These are phyloP conservation scores for Acanthurus tractus DNA, from an alignment of 2,797 vertebrate species.

Conservation along the genomic window DNA sequence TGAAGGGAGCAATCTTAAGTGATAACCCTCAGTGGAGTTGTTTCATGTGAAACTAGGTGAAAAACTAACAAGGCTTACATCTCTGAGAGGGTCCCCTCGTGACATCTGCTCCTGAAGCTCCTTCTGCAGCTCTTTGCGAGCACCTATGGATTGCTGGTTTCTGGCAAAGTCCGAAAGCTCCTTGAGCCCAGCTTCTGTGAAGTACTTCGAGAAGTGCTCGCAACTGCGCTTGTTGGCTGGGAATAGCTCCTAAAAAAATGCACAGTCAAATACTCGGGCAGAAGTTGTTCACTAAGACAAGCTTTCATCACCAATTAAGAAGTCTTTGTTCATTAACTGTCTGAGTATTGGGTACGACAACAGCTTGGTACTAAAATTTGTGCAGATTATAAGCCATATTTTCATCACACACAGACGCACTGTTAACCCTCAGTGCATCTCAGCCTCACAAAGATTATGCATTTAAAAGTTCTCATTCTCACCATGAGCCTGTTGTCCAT, in stretches of 20 bases:
- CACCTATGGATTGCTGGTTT: slow-evolving; percentile 93
- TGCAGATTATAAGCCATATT: not conserved
- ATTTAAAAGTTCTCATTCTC: slow-evolving; percentile 43
- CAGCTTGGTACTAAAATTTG: slow-evolving; percentile 1
- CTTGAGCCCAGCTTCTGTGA: slow-evolving; percentile 92
- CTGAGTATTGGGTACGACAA: not conserved
- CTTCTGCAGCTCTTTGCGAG: slow-evolving; percentile 93
- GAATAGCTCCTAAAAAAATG: slow-evolving; percentile 90
- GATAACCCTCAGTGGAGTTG: not conserved
- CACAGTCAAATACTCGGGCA: slow-evolving; percentile 36
- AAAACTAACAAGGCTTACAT: slow-evolving; percentile 80
- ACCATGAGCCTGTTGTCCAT: slow-evolving; percentile 99
- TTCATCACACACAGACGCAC: not conserved
- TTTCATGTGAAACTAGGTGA: not conserved
- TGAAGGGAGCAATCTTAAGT: slow-evolving; percentile 30
- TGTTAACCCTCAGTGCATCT: not conserved
- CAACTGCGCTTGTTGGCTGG: slow-evolving; percentile 95
- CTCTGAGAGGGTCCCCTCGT: slow-evolving; percentile 91
- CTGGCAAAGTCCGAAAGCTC: slow-evolving; percentile 93
- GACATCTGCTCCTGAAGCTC: slow-evolving; percentile 95
- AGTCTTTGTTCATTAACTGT: slow-evolving; percentile 12
- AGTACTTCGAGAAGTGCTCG: slow-evolving; percentile 96
- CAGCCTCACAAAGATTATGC: slow-evolving; percentile 2
- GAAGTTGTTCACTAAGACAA: slow-evolving; percentile 5
- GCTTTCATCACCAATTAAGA: slow-evolving; percentile 24